Evolutionary conservation across 2,113 vertebrate genomes (phyloP).

Genomic region (Hippocampus comes): DNA sequence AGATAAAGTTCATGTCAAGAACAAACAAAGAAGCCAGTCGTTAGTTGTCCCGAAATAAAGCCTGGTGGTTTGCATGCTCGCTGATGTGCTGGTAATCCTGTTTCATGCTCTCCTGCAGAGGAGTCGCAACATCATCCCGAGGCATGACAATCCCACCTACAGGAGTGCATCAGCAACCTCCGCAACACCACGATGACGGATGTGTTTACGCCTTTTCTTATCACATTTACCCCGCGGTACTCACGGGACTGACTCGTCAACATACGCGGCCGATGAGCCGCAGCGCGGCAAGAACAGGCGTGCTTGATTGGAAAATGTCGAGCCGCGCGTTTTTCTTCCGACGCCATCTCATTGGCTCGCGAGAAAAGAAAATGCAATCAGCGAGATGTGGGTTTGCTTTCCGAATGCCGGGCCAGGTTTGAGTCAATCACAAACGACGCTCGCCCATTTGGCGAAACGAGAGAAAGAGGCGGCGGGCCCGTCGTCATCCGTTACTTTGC

Average conservation of each 20-base stretch:
- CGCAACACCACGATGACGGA: constrained; percentile 61
- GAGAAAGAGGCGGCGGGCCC: constrained; percentile 61
- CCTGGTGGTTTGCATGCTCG: constrained; percentile 51
- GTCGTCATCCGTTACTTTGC: constrained; percentile 60
- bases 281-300: constrained; percentile 41
- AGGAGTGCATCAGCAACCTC: constrained; percentile 55
- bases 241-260: constrained; percentile 35
- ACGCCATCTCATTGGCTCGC: constrained; percentile 36
- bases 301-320: constrained; percentile 47
- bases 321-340: constrained; percentile 59
- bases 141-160: constrained; percentile 69
- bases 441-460: constrained; percentile 27
- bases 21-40: background rate
- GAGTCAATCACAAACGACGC: constrained; percentile 54
- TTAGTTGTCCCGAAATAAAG: constrained; percentile 45
- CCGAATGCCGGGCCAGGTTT: constrained; percentile 11
- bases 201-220: constrained; percentile 63
- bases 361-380: constrained; percentile 48
- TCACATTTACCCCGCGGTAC: constrained; percentile 52
- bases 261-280: constrained; percentile 46
- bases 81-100: constrained; percentile 66
- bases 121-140: constrained; percentile 55
- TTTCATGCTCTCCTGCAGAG: constrained; percentile 66
- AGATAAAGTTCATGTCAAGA: background rate
- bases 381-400: constrained; percentile 41